Evolutionary conservation across 2,888 invertebrate species (phyloP), one percentile per base, ranked within the genome.

Genomic region (Xestia xanthographa): DNA sequence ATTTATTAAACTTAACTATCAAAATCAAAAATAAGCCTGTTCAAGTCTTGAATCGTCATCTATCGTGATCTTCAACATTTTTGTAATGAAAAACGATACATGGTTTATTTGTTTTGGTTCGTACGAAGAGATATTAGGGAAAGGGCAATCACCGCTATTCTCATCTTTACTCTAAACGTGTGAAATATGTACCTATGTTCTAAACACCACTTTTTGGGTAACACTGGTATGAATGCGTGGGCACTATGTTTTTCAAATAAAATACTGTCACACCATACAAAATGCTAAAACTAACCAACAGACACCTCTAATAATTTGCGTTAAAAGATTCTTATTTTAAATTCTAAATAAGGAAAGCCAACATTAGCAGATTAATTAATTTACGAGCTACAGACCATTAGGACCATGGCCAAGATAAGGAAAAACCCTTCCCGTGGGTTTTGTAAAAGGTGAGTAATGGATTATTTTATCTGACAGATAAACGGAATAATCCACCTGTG

Each of bases 371-470:
- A 62, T 60, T 80, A 72, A 78, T 80, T 80, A 72, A 80, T 83
- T 80, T 58, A 83, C 72, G 63, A 72, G 72, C 53, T 50, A 14
- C 45, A 53, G 17, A 63, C 79, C 83, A 72, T 83, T 77, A 77
- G 68, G 72, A 50, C 58, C 56, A 68, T 53, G 58, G 65, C 77
- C 50, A 73, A 77, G 79, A 79, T 84, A 86, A 82, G 79, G 73
- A 77, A 78, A 60, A 68, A n/a, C 65, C 58, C 29, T 72, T 68
- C 72, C 72, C 79, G 11, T 65, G 79, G 67, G 83, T 26, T 82
- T 80, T 70, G 34, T 68, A 20, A 60, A 78, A 83, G 38, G 63
- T 65, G 58, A 72, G 58, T 78, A 83, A 80, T 83, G 63, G 29
- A 78, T 78, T 82, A 71, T 38, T 53, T 41, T 45, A 62, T 60